phyloP scores from a whole-genome alignment of 2,888 invertebrate species.

The Serripes groenlandicus region DNA sequence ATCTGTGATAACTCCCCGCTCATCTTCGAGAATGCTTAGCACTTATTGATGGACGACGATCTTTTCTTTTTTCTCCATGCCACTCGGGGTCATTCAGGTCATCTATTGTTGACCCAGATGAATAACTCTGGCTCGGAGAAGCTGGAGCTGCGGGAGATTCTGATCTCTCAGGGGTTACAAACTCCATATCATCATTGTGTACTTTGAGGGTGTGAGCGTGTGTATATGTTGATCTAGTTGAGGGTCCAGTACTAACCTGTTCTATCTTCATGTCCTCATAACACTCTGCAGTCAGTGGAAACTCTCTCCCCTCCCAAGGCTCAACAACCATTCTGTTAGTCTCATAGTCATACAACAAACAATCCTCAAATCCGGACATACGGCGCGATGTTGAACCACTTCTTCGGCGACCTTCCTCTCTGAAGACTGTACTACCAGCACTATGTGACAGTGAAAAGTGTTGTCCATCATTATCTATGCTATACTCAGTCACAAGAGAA shows the following conservation, averaged over 20 bases:
- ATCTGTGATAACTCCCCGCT: background rate
- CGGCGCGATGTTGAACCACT: slow-evolving; percentile 72
- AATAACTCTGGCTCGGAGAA: slow-evolving; percentile 77
- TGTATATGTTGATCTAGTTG: slow-evolving; percentile 32
- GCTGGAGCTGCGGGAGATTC: slow-evolving; percentile 61
- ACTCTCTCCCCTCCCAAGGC: slow-evolving; percentile 80
- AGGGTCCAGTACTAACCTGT: slow-evolving; percentile 45
- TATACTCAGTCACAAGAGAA: slow-evolving; percentile 16
- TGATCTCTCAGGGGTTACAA: slow-evolving; percentile 50
- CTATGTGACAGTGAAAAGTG: background rate
- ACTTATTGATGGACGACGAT: slow-evolving; percentile 47
- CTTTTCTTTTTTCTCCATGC: slow-evolving; percentile 59
- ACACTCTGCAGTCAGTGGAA: slow-evolving; percentile 81
- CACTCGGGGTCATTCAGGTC: slow-evolving; percentile 85
- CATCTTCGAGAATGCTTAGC: slow-evolving; percentile 54
- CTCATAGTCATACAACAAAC: slow-evolving; percentile 49
- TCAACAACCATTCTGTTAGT: slow-evolving; percentile 48
- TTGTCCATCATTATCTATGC: slow-evolving; percentile 6
- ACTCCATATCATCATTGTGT: slow-evolving; percentile 61
- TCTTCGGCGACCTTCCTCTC: slow-evolving; percentile 66
- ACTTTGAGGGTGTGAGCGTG: slow-evolving; percentile 46
- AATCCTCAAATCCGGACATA: slow-evolving; percentile 58
- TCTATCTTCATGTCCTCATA: slow-evolving; percentile 74
- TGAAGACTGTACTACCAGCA: slow-evolving; percentile 8
- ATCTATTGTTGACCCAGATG: slow-evolving; percentile 74